Base-by-base conservation (phyloP, 2,113 vertebrate genomes). In the Neopipo cinnamomea region DNA sequence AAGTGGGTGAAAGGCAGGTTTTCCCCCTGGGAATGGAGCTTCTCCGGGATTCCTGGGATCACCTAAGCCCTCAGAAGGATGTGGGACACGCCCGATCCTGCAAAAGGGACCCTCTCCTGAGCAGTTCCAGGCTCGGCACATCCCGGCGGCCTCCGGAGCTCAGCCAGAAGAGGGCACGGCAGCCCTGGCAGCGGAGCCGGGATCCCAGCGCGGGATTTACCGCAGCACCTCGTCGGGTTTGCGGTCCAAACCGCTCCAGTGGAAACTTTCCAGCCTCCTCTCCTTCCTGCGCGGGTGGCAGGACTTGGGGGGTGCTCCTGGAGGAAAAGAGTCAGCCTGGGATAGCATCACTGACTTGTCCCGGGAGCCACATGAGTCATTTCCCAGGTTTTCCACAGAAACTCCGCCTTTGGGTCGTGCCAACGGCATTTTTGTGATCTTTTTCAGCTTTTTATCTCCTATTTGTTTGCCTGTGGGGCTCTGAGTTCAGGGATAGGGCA, bases 121-220 rank as follows among this genome's bases (percentile, higher is more conserved):
- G 42, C 4, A 41, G n/a, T 49, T 50, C 42, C 37, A 27, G 33
- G 33, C 27, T 68, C 16, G 11, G 7, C 16, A 5, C 31, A 35
- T 58, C 52, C 42, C 0, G 0, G 2, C 3, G 35, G 71, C 33
- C 50, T 31, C 85, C 0, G 6, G 46, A 41, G 62, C 65, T 73
- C n/a, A 66, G 55, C 50, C 76, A 87, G 88, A 27, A 82, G 82
- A 87, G 65, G 65, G 82, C 88, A 87, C 4, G 12, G 23, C 70
- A 71, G 80, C 61, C 33, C 31, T 14, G 56, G 72, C 59, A 23
- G 59, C 7, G 1, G 20, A 30, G 11, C 6, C 2, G 17, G 8
- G 17, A 27, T 35, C 61, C 49, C 55, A 19, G 31, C 35, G 56
- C 3, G 0, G 19, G 58, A 13, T 21, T 14, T 23, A 4, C 2